Conservation (phyloP, 2,888 invertebrate species). For the Homarus gammarus region DNA sequence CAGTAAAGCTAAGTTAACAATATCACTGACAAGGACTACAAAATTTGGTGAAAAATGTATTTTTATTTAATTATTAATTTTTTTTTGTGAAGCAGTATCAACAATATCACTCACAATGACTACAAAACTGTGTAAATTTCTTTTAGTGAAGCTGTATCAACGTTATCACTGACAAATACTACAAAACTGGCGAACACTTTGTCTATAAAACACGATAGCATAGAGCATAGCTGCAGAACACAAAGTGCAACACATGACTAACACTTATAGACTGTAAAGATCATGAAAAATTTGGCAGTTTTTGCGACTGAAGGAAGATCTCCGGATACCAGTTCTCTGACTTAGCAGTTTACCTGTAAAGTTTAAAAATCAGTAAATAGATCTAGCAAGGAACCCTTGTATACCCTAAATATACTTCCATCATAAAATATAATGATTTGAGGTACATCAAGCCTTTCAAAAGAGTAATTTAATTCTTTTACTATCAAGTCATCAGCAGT, state of each 20-base stretch:
- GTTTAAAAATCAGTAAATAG: not conserved
- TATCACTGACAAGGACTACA: not conserved
- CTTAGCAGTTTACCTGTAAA: constrained; percentile 25
- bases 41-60: not conserved
- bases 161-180: constrained; percentile 17
- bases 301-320: constrained; percentile 47
- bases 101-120: not conserved
- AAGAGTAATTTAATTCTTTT: too few species aligned
- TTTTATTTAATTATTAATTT: not conserved
- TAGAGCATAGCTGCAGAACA: constrained; percentile 29
- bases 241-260: constrained; percentile 35
- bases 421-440: too few species aligned
- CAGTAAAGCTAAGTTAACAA: not conserved
- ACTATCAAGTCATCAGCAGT: too few species aligned
- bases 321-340: constrained; percentile 14
- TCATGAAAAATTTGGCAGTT: constrained; percentile 42
- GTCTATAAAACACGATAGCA: constrained; percentile 31
- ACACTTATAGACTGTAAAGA: constrained; percentile 15
- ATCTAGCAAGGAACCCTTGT: too few species aligned
- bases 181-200: constrained; percentile 29
- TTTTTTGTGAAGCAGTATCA: not conserved
- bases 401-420: too few species aligned
- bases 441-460: too few species aligned
- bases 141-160: constrained; percentile 27
- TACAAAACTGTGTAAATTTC: constrained; percentile 12